These are phyloP conservation scores for Echiichthys vipera DNA, from an alignment of 2,797 vertebrate species.

Conservation along the genomic window DNA sequence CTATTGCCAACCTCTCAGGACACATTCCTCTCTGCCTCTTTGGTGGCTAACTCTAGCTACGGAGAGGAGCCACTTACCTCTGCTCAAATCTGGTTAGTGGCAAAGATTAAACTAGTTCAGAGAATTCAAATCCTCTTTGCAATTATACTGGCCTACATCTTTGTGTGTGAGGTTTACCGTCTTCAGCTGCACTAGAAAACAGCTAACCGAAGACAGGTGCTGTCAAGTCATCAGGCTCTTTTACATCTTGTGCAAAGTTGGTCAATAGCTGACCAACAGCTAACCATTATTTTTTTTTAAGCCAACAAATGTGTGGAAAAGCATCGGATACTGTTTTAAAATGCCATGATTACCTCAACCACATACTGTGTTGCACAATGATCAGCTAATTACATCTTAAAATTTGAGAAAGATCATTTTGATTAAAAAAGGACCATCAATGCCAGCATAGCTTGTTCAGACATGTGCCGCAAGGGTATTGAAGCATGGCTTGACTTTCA, in stretches of 20 bases:
- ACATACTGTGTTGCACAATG: not conserved
- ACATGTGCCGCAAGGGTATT: not conserved
- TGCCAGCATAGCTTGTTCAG: constrained; percentile 6
- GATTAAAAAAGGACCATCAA: constrained; percentile 1
- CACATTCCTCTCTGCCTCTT: constrained; percentile 67
- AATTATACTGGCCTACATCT: constrained; percentile 70
- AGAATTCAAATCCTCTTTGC: constrained; percentile 80
- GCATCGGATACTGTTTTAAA: not conserved
- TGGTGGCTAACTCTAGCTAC: constrained; percentile 66
- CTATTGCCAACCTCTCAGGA: constrained; percentile 74
- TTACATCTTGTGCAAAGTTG: not conserved
- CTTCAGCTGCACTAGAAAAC: constrained; percentile 39
- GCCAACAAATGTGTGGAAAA: not conserved
- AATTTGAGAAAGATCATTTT: constrained; percentile 4
- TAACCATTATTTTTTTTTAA: not conserved
- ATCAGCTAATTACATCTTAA: not conserved
- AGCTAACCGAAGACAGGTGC: constrained; percentile 33
- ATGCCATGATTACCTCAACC: not conserved
- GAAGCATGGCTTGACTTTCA: not conserved
- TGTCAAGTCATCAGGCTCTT: not conserved
- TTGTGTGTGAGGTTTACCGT: constrained; percentile 46
- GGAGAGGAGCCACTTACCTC: constrained; percentile 74
- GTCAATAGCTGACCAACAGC: constrained; percentile 2
- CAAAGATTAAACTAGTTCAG: constrained; percentile 78
- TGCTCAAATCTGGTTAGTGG: constrained; percentile 81